These are phyloP conservation scores for Spermophilus dauricus DNA, from an alignment of 2,113 vertebrate genomes.

Conservation along the genomic window DNA sequence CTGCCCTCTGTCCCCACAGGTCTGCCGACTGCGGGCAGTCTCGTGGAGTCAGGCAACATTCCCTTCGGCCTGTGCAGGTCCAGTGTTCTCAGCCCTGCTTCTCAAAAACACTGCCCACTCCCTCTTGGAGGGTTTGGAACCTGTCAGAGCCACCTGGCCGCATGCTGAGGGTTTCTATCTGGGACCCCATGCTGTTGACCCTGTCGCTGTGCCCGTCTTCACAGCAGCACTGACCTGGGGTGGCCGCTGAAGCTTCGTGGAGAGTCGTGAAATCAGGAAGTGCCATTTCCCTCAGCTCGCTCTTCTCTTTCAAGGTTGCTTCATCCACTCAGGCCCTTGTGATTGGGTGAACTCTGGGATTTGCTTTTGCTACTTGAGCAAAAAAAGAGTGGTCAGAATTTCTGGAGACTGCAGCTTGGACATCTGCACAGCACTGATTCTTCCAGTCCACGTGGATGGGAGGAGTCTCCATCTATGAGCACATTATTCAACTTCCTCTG, in stretches of 20 bases:
- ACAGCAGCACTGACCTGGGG: fast-evolving
- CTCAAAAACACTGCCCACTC: not conserved
- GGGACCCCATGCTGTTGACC: not conserved
- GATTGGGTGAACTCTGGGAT: not conserved
- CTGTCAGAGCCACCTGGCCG: not conserved
- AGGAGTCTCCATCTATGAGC: not conserved
- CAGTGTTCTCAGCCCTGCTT: not conserved
- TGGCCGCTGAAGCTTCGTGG: not conserved
- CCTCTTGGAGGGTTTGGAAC: not conserved
- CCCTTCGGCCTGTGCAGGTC: not conserved
- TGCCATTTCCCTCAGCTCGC: not conserved
- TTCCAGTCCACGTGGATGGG: not conserved
- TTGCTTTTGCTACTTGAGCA: not conserved
- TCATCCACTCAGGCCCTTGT: not conserved
- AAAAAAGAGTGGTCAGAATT: not conserved
- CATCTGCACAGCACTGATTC: not conserved
- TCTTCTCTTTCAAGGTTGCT: not conserved
- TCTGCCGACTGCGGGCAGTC: not conserved
- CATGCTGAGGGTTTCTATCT: not conserved
- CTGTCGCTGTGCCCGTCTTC: not conserved
- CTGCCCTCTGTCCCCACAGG: too few species aligned
- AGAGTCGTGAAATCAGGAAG: too few species aligned
- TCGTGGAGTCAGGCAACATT: too few species aligned
- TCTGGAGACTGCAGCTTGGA: too few species aligned
- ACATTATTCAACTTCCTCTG: not conserved